Base-by-base conservation (phyloP, 2,797 vertebrate species). In the Mionectes olivaceus region DNA sequence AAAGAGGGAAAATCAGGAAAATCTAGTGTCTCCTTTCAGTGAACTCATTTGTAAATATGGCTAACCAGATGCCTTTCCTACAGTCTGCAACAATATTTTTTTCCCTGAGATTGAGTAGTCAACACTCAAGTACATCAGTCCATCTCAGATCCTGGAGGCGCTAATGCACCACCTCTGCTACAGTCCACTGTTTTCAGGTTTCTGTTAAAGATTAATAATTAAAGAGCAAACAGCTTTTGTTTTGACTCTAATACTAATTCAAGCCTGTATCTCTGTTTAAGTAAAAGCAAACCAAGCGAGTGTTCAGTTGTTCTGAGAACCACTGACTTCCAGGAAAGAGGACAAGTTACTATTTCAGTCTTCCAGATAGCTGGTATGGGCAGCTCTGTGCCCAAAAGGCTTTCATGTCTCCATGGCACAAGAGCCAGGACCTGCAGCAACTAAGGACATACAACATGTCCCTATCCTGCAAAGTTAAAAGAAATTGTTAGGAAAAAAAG, bases 161-260 rank as follows among this genome's bases (percentile, higher is more conserved):
- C 21, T 84, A 91, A 82, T 61, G 73, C 24, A 82, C 33, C 1
- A 0, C 65, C 16, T 82, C 56, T 2, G 2, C 25, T 44, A 56
- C 17, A 55, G 69, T 33, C 39, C 7, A 11, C 67, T 78, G 37
- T 85, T 79, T 83, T 70, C 74, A 90, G 24, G 22, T 87, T 93
- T 25, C 67, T 74, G 56, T 74, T 90, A 90, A 94, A 94, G 84
- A 92, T 92, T 94, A 93, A 94, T 94, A 87, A 88, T 74, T 59
- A 70, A 76, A 90, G 55, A 88, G 64, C 63, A 95, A 93, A 96
- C 60, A 94, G 77, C 60, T 93, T 94, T 90, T 95, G 59, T 74
- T 96, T 96, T 90, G 56, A 64, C 49, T 73, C 50, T 79, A 76
- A 82, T 71, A 79, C 22, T 23, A 37, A 87, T 82, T 91, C 64